Evolutionary conservation across 2,113 vertebrate species (phyloP), one percentile per base, ranked within the genome.

Genomic region (Emberiza fucata): DNA sequence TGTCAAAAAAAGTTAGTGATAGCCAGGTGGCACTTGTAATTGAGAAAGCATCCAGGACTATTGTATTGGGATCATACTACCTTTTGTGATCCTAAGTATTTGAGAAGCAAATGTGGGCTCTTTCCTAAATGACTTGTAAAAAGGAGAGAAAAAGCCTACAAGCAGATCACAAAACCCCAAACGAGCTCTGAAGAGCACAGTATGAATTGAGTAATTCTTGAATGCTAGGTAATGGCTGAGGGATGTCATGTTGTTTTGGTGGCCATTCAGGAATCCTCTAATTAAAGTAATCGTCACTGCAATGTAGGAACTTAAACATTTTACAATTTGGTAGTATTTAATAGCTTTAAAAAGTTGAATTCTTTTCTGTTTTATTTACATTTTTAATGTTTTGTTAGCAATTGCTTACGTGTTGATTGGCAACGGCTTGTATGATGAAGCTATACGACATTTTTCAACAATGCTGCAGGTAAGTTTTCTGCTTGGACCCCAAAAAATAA

Each of bases 341-440:
- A 23, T 60, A 37, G 12, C 64, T 47, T 53, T 65, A 0, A 22
- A 8, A 42, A 54, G 12, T 13, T 16, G 6, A 8, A 2, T 25
- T 23, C n/a, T 14, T 25, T 73, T 1, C 6, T 86, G 14, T 25
- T 86, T 91, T 59, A n/a, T 51, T 81, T 51, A 65, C 25, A 21
- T 90, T 83, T 95, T 35, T 94, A 78, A 77, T 93, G 39, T 93
- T 94, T 97, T 95, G 8, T 90, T 97, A 99, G 99, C 99, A 68
- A 99, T 99, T 90, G 99, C 99, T 42, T 99, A 99, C 6, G 99
- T 99, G 90, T 97, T 99, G 97, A 99, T 99, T 86, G 99, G 98
- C 88, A 99, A 98, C 37, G 98, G 99, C 27, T 98, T 99, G 61
- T 99, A 99, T 39, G 99, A 99, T 96, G 99, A 99, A 98, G 99